Evolutionary conservation across 2,113 vertebrate genomes (phyloP).

Genomic region (Formicarius rufipectus): DNA sequence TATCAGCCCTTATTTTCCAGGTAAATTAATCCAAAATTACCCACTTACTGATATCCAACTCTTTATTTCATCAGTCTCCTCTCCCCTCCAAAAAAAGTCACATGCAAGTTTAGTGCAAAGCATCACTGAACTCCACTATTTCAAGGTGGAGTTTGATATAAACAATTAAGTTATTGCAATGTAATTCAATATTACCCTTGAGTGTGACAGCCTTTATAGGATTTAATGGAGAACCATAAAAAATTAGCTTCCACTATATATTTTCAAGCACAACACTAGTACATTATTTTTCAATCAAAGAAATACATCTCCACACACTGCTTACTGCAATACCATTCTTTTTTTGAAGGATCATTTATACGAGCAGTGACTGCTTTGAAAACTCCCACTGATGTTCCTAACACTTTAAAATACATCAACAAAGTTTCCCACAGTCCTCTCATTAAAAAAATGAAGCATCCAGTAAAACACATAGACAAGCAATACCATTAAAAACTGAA

Average conservation of each 20-base stretch:
- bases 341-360: background rate
- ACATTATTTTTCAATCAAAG: background rate
- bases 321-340: background rate
- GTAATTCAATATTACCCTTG: background rate
- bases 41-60: background rate
- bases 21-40: conserved; percentile 7
- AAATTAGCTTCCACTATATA: background rate
- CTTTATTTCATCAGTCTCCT: background rate
- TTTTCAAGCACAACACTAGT: background rate
- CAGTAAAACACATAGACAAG: background rate
- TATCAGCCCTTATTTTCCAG: background rate
- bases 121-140: background rate
- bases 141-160: background rate
- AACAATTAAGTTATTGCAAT: background rate
- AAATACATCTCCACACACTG: background rate
- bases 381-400: background rate
- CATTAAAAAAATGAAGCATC: background rate
- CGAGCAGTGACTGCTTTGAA: background rate
- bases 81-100: background rate
- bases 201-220: background rate
- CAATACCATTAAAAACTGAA: background rate
- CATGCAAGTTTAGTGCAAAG: background rate
- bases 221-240: background rate
- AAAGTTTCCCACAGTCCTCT: background rate
- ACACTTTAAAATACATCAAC: background rate